A percentile compares a stretch with the other conserved stretches of the same genome.
Conservation (phyloP, 2,888 invertebrate species). For the Magallana nippona region DNA sequence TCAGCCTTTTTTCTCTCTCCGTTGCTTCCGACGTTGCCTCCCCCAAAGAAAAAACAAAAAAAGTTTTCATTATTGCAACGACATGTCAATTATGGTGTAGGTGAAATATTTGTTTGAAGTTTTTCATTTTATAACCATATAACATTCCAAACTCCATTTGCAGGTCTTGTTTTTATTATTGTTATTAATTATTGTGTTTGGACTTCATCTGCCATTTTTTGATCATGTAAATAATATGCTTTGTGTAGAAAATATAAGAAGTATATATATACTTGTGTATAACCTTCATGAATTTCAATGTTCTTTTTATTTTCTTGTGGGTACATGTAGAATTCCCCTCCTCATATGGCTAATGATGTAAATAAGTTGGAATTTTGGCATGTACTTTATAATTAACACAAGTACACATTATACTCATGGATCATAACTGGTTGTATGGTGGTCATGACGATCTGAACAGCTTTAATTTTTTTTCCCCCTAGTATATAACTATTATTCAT, state of each 20-base stretch:
- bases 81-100: conserved; percentile 31
- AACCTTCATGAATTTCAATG: conserved; percentile 24
- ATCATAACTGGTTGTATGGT: conserved; percentile 21
- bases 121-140: conserved; percentile 27
- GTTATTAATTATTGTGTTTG: not conserved
- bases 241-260: conserved; percentile 23
- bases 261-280: conserved; percentile 16
- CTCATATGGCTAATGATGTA: conserved; percentile 32
- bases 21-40: conserved; percentile 54
- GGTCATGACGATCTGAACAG: conserved; percentile 1
- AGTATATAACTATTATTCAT: not conserved
- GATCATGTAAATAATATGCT: conserved; percentile 33
- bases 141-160: conserved; percentile 15
- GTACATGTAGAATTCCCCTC: not conserved
- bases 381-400: conserved; percentile 5
- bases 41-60: conserved; percentile 36
- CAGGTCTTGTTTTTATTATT: conserved; percentile 1
- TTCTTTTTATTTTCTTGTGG: not conserved
- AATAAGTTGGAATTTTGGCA: not conserved
- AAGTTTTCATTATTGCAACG: conserved; percentile 30
- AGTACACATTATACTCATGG: conserved; percentile 9
- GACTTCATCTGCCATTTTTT: conserved; percentile 30
- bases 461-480: not conserved
- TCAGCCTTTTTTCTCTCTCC: conserved; percentile 41
- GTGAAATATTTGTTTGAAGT: conserved; percentile 7